Conservation (phyloP, 2,888 invertebrate genomes). For the Meliscaeva auricollis region DNA sequence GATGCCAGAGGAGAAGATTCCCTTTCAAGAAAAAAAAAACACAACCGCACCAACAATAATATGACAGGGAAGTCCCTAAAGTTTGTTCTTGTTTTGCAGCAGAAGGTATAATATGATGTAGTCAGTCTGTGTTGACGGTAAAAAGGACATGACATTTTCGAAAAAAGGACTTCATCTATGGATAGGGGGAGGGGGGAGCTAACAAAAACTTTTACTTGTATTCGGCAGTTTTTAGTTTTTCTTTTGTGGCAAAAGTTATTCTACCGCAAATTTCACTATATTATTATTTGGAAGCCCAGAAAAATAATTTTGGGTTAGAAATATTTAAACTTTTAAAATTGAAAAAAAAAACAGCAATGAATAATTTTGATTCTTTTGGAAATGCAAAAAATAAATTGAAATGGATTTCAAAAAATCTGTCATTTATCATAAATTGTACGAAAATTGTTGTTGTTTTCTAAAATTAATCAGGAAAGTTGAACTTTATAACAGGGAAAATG, state of each 20-base stretch:
- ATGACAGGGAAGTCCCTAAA: not conserved
- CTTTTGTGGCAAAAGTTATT: not conserved
- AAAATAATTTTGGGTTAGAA: not conserved
- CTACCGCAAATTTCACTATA: not conserved
- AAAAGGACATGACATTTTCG: not conserved
- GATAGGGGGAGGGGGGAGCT: not conserved
- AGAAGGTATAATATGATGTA: not conserved
- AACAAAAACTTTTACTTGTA: not conserved
- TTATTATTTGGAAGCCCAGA: not conserved
- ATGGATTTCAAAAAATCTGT: no score
- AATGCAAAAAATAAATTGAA: no score
- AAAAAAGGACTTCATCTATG: not conserved
- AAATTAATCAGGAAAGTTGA: no score
- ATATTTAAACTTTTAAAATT: no score
- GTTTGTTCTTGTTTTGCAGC: not conserved
- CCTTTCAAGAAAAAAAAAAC: conserved; percentile 50
- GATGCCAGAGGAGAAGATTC: conserved; percentile 53
- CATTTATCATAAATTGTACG: no score
- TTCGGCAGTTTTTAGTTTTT: not conserved
- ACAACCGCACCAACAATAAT: conserved; percentile 20
- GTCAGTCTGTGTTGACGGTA: not conserved
- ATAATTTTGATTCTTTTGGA: no score
- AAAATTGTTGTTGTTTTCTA: no score
- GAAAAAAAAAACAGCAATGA: no score
- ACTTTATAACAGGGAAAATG: no score